A percentile compares a stretch with the other conserved stretches of the same genome.
These are phyloP conservation scores for Mirza zaza DNA, from an alignment of 2,113 vertebrate species.

Conservation along the genomic window DNA sequence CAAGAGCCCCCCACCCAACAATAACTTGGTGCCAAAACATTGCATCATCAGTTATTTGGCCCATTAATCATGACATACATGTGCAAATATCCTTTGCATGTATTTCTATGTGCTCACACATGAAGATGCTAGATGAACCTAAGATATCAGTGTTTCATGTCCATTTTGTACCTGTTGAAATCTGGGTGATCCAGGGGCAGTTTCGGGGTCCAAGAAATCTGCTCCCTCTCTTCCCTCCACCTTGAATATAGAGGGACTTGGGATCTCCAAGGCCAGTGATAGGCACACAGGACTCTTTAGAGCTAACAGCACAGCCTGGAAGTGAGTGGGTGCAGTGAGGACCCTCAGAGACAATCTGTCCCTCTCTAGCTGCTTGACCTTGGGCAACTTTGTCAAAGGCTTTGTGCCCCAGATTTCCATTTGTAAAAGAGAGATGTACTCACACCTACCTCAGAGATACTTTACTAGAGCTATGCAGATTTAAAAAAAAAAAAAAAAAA, in stretches of 20 bases:
- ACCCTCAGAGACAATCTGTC: neutral
- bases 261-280: neutral
- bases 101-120: neutral
- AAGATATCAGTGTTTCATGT: neutral
- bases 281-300: neutral
- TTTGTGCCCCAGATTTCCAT: neutral
- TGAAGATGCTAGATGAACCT: neutral
- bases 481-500: neutral
- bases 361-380: neutral
- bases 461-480: neutral
- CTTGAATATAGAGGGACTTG: neutral
- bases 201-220: neutral
- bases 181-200: neutral
- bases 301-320: neutral
- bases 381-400: neutral
- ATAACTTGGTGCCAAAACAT: neutral
- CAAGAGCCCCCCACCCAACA: neutral
- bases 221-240: neutral
- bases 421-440: neutral
- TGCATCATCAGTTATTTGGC: neutral
- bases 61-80: no score
- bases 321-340: neutral
- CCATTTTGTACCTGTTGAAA: neutral
- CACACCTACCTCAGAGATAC: neutral
- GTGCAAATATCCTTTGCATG: neutral